Evolutionary conservation across 2,797 vertebrate species (phyloP), one percentile per base, ranked within the genome.

Genomic region (Streptopelia turtur): DNA sequence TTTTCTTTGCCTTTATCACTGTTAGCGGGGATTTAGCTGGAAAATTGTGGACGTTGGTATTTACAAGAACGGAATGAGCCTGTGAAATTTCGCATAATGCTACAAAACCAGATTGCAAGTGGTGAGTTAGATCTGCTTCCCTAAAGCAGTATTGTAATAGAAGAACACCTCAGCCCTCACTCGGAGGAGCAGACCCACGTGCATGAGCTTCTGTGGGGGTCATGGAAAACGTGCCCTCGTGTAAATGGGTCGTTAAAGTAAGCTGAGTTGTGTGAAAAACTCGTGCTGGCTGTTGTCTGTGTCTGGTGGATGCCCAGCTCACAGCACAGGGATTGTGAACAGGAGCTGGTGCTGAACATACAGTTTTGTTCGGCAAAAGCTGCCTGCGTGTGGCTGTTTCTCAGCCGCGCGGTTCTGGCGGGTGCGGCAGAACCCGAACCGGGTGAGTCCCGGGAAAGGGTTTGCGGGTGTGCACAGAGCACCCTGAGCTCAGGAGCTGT

Each of bases 181-280:
- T 63, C n/a, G 14, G 31, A 39, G 52, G 14, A 11, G 43, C 3
- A 50, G 27, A 31, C 31, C 57, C 16, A 2, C 9, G 1, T 13
- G 15, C 39, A 31, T 21, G 60, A 66, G 23, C 25, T 45, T 2
- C 41, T 49, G 28, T 4, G 41, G 41, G 41, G 35, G 6, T 5
- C 2, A 2, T 5, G 49, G 72, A 17, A 41, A n/a, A 22, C 0
- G 37, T 11, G 20, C 28, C 66, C 66, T 28, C 3, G 0, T 25
- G 37, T 31, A 3, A 16, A 15, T 41, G 47, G 27, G 11, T n/a
- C 39, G 5, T 15, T 41, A 5, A 20, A 27, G n/a, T 39, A 6
- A 39, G 31, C 24, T 8, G 7, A 30, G 17, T 37, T 5, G 35
- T 16, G 21, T 21, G 64, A 11, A 17, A 17, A 21, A 6, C 17